Base-by-base conservation (phyloP, 2,797 vertebrate genomes). In the Micropoecilia bifurca region DNA sequence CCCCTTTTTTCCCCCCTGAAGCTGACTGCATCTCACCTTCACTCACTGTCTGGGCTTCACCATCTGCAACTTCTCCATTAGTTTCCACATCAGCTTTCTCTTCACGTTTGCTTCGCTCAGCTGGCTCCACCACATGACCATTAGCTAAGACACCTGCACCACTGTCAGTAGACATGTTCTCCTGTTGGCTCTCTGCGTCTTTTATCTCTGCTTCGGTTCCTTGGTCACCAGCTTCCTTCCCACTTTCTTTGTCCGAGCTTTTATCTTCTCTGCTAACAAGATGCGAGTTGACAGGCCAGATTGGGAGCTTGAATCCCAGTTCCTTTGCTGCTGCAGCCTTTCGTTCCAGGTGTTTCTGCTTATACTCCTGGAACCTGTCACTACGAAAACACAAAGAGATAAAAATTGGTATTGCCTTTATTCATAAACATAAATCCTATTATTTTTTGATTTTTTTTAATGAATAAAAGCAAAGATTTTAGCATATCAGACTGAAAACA, bases 281-380 rank as follows among this genome's bases (percentile, higher is more conserved):
- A 25, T 81, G 74, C n/a, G 50, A 74, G 76, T 30, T 13, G 7
- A 71, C 12, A 0, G 36, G 72, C 39, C 85, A 72, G 1, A 84
- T 76, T 1, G 71, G 50, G 50, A 89, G 48, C 73, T 76, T 84
- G 75, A 91, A 81, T 28, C 90, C 87, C 53, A 93, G 86, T 78
- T 95, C 94, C 25, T 84, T 91, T 53, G 84, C 85, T 81, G 91
- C 95, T 0, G 90, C 92, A 18, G 90, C 92, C 83, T 93, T 95
- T 30, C 82, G 88, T 72, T 96, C 94, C 77, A 83, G 82, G 76
- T 96, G 94, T 86, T 91, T 96, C 89, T 94, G 90, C 84, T 89
- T 96, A 36, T 94, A 95, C 75, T 96, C 95, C 83, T 91, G 88
- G 84, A 95, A 79, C 77, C 75, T 90, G 82, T 94, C 90, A 82